Base-by-base conservation (phyloP, 2,113 vertebrate genomes). In the Grus americana region DNA sequence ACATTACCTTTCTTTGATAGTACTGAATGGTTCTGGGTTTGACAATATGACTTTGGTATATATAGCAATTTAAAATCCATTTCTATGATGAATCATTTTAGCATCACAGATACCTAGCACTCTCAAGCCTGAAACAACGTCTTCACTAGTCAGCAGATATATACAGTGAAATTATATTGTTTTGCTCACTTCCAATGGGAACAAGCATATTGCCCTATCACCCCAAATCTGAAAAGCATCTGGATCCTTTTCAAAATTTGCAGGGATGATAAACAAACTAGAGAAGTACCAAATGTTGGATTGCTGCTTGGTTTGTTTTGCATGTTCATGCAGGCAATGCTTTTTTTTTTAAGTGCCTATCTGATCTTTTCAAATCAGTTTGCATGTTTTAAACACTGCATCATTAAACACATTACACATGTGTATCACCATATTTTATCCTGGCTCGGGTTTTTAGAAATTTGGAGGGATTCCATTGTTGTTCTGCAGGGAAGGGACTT, bases 21-120 rank as follows among this genome's bases (percentile, higher is more conserved):
- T 32, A 86, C 29, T 79, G 66, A 87, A 68, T 32, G 23, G 44
- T 40, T 67, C 82, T 79, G 73, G 32, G n/a, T 85, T 92, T 75
- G 38, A 78, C 42, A 95, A 88, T 36, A 94, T 52, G 8, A 63
- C 34, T 81, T 88, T 8, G 13, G 38, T 26, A 29, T 79, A 74
- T 44, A 63, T 2, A 95, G 57, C 26, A 84, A 89, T 87, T 87
- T 92, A 72, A 95, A 93, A 83, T 63, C 30, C 47, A 87, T 75
- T 95, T 81, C n/a, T 75, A n/a, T 34, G 36, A 79, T 72, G 55
- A 84, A 68, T 22, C 32, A 54, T 73, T 80, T 87, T 57, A 88
- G 55, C 47, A 88, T 50, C 55, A 63, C n/a, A 86, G 32, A 67
- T 36, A 78, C 11, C 38, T 72, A 79, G 24, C 10, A n/a, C 22